These are phyloP conservation scores for Myotis findleyi DNA, from an alignment of 2,797 vertebrate genomes.

Conservation along the genomic window DNA sequence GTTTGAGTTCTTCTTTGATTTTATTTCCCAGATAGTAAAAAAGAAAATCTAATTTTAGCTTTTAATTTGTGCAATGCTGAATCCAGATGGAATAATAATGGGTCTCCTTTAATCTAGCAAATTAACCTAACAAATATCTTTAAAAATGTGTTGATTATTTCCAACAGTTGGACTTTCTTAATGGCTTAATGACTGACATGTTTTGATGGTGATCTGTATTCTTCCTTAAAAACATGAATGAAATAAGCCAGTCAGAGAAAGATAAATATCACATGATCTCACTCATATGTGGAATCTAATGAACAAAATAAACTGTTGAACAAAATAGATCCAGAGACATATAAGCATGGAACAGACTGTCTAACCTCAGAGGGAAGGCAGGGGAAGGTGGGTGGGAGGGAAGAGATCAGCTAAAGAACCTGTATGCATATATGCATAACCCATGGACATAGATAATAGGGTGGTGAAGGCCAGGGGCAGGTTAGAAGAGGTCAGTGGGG, in stretches of 20 bases:
- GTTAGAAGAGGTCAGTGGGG: too few relatives aligned
- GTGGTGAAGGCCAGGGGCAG: too few relatives aligned
- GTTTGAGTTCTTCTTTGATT: conserved; percentile 75
- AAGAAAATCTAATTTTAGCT: conserved; percentile 53
- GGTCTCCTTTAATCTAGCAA: conserved; percentile 45
- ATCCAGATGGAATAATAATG: conserved; percentile 41
- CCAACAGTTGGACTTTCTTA: background rate
- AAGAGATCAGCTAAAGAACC: too few relatives aligned
- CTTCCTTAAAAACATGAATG: background rate
- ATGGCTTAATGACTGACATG: background rate
- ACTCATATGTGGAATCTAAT: too few relatives aligned
- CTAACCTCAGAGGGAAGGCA: too few relatives aligned
- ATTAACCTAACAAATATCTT: conserved; percentile 52
- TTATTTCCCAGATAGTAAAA: conserved; percentile 53
- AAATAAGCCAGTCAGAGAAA: background rate
- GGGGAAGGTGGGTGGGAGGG: too few relatives aligned
- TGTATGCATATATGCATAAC: too few relatives aligned
- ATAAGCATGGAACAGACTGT: too few relatives aligned
- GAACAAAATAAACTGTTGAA: too few relatives aligned
- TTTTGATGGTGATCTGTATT: conserved; percentile 14
- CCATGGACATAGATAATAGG: too few relatives aligned
- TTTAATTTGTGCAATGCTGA: conserved; percentile 61
- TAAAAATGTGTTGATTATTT: conserved; percentile 58
- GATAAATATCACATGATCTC: too few relatives aligned
- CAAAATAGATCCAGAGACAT: too few relatives aligned